phyloP scores from a whole-genome alignment of 2,888 invertebrate species.

The Allacma fusca region DNA sequence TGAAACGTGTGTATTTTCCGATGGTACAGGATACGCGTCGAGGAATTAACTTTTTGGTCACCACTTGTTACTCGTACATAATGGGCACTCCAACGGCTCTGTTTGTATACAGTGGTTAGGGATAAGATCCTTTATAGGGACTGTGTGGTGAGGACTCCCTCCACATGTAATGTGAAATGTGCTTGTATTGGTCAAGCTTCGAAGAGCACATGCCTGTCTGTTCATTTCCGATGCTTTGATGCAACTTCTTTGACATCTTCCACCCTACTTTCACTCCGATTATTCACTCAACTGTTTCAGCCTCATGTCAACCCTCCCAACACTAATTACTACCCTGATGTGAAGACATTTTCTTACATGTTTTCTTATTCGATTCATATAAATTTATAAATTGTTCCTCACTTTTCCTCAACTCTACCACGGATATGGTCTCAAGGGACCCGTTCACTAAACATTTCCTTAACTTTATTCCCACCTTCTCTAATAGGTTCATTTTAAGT shows the following conservation, averaged over 20 bases:
- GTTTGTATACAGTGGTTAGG: too few relatives aligned
- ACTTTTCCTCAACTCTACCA: too few relatives aligned
- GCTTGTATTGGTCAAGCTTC: conserved; percentile 35
- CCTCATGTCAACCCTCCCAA: conserved; percentile 52
- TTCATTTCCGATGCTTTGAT: conserved; percentile 56
- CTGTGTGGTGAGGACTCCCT: neutral
- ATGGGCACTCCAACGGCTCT: too few relatives aligned
- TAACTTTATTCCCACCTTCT: too few relatives aligned
- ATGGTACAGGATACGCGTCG: too few relatives aligned
- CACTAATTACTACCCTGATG: conserved; percentile 46
- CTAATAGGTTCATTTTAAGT: too few relatives aligned
- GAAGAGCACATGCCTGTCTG: conserved; percentile 49
- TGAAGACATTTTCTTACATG: neutral
- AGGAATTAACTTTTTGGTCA: too few relatives aligned
- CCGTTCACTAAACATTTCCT: too few relatives aligned
- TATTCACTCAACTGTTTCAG: conserved; percentile 55
- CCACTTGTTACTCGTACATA: too few relatives aligned
- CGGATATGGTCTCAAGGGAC: too few relatives aligned
- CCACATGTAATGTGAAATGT: neutral
- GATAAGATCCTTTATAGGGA: too few relatives aligned
- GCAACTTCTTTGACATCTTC: conserved; percentile 51
- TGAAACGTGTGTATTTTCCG: neutral
- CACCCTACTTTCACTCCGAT: conserved; percentile 58
- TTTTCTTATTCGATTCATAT: neutral
- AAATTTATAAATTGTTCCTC: too few relatives aligned